These are phyloP conservation scores for Propithecus perrieri DNA, from an alignment of 2,797 vertebrate genomes.

Conservation along the genomic window DNA sequence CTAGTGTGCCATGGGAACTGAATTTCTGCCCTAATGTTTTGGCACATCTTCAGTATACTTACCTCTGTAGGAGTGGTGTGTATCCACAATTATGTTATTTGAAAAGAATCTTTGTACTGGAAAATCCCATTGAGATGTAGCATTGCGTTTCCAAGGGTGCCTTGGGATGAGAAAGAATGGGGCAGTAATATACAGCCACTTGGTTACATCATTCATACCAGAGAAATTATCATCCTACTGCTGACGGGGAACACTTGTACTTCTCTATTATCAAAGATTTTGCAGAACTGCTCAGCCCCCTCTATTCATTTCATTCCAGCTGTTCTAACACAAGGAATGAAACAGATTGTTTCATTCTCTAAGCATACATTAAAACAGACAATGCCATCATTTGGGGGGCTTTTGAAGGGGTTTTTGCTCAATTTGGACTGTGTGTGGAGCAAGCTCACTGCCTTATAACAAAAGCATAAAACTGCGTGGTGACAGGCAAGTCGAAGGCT, in stretches of 20 bases:
- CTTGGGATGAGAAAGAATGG: slow-evolving; percentile 76
- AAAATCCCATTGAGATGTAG: slow-evolving; percentile 78
- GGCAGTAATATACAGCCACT: slow-evolving; percentile 69
- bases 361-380: slow-evolving; percentile 67
- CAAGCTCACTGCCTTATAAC: slow-evolving; percentile 75
- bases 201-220: slow-evolving; percentile 78
- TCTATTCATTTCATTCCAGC: slow-evolving; percentile 78
- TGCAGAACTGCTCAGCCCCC: slow-evolving; percentile 58
- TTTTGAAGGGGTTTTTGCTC: slow-evolving; percentile 65
- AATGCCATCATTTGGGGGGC: slow-evolving; percentile 69
- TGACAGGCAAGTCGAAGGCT: slow-evolving; percentile 72
- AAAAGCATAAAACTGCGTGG: slow-evolving; percentile 66
- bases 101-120: slow-evolving; percentile 79
- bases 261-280: slow-evolving; percentile 78
- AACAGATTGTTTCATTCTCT: slow-evolving; percentile 69
- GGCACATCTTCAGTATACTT: slow-evolving; percentile 76
- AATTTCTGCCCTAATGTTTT: slow-evolving; percentile 71
- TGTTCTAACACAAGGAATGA: slow-evolving; percentile 73
- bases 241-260: slow-evolving; percentile 74
- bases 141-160: slow-evolving; percentile 73
- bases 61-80: slow-evolving; percentile 75
- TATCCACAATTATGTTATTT: slow-evolving; percentile 77
- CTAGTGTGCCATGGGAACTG: slow-evolving; percentile 63
- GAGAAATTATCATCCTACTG: slow-evolving; percentile 77
- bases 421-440: slow-evolving; percentile 75